These are phyloP conservation scores for Palythoa heliodiscus DNA, from an alignment of 92 coral and sea anemone species.

Conservation along the genomic window DNA sequence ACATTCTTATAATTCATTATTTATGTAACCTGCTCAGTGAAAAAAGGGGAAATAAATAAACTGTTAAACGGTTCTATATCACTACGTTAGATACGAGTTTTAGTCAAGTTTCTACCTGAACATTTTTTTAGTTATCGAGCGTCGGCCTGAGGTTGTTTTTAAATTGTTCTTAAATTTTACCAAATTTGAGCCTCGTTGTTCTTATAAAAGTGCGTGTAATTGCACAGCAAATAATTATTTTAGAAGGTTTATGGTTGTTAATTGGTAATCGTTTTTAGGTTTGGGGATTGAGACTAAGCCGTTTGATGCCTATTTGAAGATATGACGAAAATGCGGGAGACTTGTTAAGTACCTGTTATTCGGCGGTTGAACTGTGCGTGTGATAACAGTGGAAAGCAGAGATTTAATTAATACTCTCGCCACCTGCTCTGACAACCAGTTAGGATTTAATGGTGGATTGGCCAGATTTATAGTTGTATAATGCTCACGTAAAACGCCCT, in stretches of 20 bases:
- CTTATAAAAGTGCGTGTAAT: no score
- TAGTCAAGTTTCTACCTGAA: no score
- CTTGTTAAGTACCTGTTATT: constrained; percentile 14
- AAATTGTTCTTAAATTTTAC: no score
- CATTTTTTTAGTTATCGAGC: no score
- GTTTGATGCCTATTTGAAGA: constrained; percentile 22
- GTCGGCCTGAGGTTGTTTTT: no score
- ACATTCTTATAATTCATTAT: no score
- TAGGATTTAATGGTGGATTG: constrained; percentile 3
- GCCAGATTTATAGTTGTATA: not conserved
- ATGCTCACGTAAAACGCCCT: constrained; percentile 21
- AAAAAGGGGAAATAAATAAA: no score
- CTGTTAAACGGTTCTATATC: no score
- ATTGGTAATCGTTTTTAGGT: not conserved
- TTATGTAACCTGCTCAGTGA: no score
- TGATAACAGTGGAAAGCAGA: constrained; percentile 7
- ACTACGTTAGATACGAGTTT: no score
- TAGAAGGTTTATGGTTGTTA: not conserved
- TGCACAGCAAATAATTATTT: no score
- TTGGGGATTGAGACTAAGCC: not conserved
- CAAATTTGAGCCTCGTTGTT: no score
- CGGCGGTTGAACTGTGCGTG: constrained; percentile 14
- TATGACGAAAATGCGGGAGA: not conserved
- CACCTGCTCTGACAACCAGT: constrained; percentile 21
- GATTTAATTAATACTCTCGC: constrained; percentile 3